A percentile compares a stretch with the other conserved stretches of the same genome.
Conservation (phyloP, 2,797 vertebrate genomes). For the Ceyx erithaca region DNA sequence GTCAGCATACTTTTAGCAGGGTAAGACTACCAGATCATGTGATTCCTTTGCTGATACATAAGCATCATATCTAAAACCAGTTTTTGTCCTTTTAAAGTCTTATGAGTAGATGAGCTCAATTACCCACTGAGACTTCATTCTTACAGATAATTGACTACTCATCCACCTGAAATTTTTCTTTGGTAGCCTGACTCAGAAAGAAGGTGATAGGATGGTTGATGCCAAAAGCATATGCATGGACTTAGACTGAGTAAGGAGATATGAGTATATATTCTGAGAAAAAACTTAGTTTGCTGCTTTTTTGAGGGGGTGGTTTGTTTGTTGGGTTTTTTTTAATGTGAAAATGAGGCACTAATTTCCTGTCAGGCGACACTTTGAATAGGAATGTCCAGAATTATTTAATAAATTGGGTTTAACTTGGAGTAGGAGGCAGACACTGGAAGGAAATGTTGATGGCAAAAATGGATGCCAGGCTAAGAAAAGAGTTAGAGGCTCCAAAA, state of each 20-base stretch:
- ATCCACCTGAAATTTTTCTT: not conserved
- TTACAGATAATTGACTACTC: not conserved
- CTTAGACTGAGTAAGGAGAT: not conserved
- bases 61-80: not conserved
- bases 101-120: not conserved
- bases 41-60: not conserved
- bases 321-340: not conserved
- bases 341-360: not conserved
- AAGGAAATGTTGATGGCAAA: not conserved
- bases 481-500: not conserved
- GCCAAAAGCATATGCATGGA: not conserved
- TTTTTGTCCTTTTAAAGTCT: constrained; percentile 10
- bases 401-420: not conserved
- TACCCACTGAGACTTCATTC: not conserved
- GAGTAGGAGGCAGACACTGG: not conserved
- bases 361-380: not conserved
- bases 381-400: not conserved
- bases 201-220: not conserved
- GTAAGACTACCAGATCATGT: not conserved
- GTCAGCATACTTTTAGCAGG: not conserved
- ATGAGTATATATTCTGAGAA: not conserved
- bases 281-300: not conserved
- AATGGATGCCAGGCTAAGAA: not conserved
- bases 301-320: too few species aligned
- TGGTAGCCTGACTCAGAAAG: not conserved